Base-by-base conservation (phyloP, 2,113 vertebrate genomes). In the Origma solitaria region DNA sequence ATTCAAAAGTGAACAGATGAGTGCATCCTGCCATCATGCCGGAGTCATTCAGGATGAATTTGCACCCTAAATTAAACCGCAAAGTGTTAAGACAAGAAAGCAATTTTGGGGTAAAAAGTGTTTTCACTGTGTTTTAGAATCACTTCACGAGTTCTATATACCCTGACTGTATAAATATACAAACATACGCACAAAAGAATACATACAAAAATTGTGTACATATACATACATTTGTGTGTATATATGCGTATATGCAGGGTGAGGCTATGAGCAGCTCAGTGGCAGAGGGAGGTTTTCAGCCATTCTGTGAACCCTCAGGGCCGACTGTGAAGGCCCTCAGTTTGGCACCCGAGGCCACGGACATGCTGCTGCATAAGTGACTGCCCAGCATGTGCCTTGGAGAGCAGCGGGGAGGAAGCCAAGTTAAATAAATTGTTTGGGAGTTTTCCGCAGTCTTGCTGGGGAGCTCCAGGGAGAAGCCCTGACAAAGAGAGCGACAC, bases 151-250 rank as follows among this genome's bases (percentile, higher is more conserved):
- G 4, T 82, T 90, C 62, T 83, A 6, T 76, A n/a, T 64, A 56
- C 14, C 30, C 44, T 61, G 54, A 27, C 11, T 54, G 13, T 37
- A 61, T 65, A 84, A 86, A 71, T 69, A 83, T 2, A 53, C 27
- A 69, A 44, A 25, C 20, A 44, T 4, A 44, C 0, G 11, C 49
- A 60, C 13, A 54, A 31, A 75, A 31, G 5, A 16, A 66, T 21
- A 49, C 4, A 20, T 2, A 42, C 5, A 19, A 17, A n/a, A 3
- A 42, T 2, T 16, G 2, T 19, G 3, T 27, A 5, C 4, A 5
- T 27, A 5, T 7, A 44, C 42, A 19, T 5, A 7, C 30, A 7
- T 2, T 3, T 38, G 3, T 35, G 4, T 30, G 21, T 10, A 6
- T 21, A 20, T 13, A 6, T 35, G 13, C 9, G 22, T 2, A 13